Evolutionary conservation across 2,888 invertebrate species (phyloP).

Genomic region (Tineola bisselliella): DNA sequence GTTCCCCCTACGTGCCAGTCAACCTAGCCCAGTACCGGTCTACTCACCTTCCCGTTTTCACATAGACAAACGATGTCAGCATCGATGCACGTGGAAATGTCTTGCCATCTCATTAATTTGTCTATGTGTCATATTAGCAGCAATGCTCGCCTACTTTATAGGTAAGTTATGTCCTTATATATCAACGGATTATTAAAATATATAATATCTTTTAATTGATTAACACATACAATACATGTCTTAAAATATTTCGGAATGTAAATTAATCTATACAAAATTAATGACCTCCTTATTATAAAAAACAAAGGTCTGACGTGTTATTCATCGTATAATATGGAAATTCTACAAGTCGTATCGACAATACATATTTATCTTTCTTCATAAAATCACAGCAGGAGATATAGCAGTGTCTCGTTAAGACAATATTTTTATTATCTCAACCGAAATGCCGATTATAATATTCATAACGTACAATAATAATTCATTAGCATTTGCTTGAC

Average conservation of each 20-base stretch:
- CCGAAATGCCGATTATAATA: conserved; percentile 57
- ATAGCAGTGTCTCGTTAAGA: conserved; percentile 47
- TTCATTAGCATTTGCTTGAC: conserved; percentile 38
- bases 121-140: conserved; percentile 87
- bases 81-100: conserved; percentile 96
- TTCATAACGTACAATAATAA: conserved; percentile 49
- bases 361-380: conserved; percentile 50
- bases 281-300: neutral
- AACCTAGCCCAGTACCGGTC: conserved; percentile 78
- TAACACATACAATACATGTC: too few species aligned
- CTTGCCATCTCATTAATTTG: conserved; percentile 93
- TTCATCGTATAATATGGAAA: conserved; percentile 10
- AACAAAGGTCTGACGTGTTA: conserved; percentile 6
- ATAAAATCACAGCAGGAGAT: conserved; percentile 52
- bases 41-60: conserved; percentile 94
- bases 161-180: conserved; percentile 69
- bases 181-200: neutral
- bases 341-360: conserved; percentile 31
- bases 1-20: conserved; percentile 84
- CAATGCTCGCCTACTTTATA: conserved; percentile 95
- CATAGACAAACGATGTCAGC: conserved; percentile 93
- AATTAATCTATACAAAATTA: conserved; percentile 11
- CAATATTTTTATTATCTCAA: conserved; percentile 58
- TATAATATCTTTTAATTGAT: too few species aligned
- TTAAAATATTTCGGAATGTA: neutral